Base-by-base conservation (phyloP, 2,888 invertebrate species). In the Mesorhabditis spiculigera region DNA sequence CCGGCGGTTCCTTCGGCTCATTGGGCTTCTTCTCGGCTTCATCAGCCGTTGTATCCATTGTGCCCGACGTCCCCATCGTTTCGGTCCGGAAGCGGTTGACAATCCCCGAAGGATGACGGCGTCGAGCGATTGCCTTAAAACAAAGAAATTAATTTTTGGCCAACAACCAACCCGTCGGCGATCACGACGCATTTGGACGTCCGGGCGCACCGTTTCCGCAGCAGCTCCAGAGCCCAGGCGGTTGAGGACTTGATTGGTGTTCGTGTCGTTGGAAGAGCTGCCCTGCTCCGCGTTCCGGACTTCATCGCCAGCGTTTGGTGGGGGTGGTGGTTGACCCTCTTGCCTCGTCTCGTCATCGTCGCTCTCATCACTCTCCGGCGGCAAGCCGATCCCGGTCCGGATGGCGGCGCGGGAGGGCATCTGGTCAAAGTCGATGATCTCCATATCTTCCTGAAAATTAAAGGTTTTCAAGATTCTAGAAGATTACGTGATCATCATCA, bases 1-100 rank as follows among this genome's bases (percentile, higher is more conserved):
- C n/a, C 8, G n/a, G 43, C n/a, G 43, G 65, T 65, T 65, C 65
- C n/a, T 65, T 43, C 16, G 42, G 16, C 65, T 65, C 43, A 43
- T 65, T 65, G 43, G 43, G 5, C 43, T 65, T 65, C 65, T 65
- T 65, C 65, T 65, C n/a, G 63, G 28, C 28, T 28, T 50, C 58
- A 50, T 50, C 58, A 50, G 58, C n/a, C n/a, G 58, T 50, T 13
- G 58, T n/a, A 13, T 50, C 58, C 8, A 50, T n/a, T 13, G 58
- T 50, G n/a, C n/a, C 10, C 8, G 58, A 50, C 8, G 58, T 50
- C 1, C 8, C n/a, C 58, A 50, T n/a, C 58, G 58, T 10, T 3
- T 50, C 58, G n/a, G 28, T 28, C 3, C 28, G 28, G 28, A 28
- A 28, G 28, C 28, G 28, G 28, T 50, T 10, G 58, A 13, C 10